A percentile compares a stretch with the other conserved stretches of the same genome.
phyloP scores from a whole-genome alignment of 2,888 invertebrate genomes.

The Teleiodes luculella region DNA sequence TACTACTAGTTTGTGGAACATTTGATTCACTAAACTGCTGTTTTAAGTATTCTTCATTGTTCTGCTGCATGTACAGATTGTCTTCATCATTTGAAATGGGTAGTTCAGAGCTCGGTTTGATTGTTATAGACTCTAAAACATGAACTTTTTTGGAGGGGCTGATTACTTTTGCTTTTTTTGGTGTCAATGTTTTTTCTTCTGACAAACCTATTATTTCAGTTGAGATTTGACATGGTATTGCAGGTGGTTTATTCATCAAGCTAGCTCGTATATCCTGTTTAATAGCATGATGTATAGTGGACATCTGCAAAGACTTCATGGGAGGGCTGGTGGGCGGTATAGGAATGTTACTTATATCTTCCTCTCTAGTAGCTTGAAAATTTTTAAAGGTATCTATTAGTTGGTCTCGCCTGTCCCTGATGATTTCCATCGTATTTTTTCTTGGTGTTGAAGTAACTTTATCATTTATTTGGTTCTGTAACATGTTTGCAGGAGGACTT shows the following conservation, averaged over 20 bases:
- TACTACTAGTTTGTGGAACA: not conserved
- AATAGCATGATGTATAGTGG: not conserved
- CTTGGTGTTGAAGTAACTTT: constrained; percentile 24
- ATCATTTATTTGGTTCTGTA: constrained; percentile 39
- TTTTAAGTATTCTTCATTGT: not conserved
- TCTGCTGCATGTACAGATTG: not conserved
- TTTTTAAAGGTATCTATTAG: constrained; percentile 51
- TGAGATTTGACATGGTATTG: constrained; percentile 41
- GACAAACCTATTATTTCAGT: constrained; percentile 40
- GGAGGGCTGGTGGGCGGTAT: constrained; percentile 22
- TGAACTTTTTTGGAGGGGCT: constrained; percentile 56
- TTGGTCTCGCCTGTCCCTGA: constrained; percentile 49
- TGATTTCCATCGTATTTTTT: constrained; percentile 35
- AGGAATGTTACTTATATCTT: constrained; percentile 30
- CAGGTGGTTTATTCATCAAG: constrained; percentile 25
- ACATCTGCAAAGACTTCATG: not conserved
- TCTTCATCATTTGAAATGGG: not conserved
- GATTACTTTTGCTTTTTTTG: constrained; percentile 32
- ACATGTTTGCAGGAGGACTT: constrained; percentile 45
- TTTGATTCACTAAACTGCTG: not conserved
- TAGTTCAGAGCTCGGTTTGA: constrained; percentile 27
- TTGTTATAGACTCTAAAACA: constrained; percentile 58
- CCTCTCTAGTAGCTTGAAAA: constrained; percentile 38
- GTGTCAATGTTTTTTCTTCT: constrained; percentile 23
- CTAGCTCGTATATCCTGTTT: constrained; percentile 19